Evolutionary conservation across 2,113 vertebrate species (phyloP).

Genomic region (Cranoglanis bouderius): DNA sequence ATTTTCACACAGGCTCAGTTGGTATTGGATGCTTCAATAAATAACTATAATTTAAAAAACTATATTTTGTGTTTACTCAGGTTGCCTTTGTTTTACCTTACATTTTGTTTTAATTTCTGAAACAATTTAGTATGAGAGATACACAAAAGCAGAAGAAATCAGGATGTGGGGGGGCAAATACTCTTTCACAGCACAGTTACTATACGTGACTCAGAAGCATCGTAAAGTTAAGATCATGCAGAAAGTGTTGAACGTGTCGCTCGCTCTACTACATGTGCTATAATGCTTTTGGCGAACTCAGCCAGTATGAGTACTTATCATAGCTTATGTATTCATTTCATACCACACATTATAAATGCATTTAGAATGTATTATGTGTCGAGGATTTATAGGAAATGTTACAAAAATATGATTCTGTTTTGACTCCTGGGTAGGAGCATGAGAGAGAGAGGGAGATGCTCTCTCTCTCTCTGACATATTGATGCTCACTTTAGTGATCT

Average conservation of each 20-base stretch:
- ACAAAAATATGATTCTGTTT: constrained; percentile 57
- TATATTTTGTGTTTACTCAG: too few relatives aligned
- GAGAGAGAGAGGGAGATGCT: not conserved
- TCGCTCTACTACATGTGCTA: not conserved
- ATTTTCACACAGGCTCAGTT: too few relatives aligned
- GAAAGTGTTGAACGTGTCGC: not conserved
- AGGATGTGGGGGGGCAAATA: too few relatives aligned
- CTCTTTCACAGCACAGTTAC: too few relatives aligned
- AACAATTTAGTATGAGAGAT: too few relatives aligned
- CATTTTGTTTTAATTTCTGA: too few relatives aligned
- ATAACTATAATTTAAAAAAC: too few relatives aligned
- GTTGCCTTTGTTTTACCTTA: too few relatives aligned
- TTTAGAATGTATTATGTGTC: not conserved
- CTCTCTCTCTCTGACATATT: constrained; percentile 60
- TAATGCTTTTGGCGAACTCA: not conserved
- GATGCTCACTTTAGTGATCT: constrained; percentile 60
- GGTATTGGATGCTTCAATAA: too few relatives aligned
- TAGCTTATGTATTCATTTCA: not conserved
- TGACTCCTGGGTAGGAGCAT: constrained; percentile 32
- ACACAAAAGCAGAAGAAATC: too few relatives aligned
- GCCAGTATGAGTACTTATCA: not conserved
- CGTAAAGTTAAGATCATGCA: not conserved
- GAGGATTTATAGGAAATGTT: not conserved
- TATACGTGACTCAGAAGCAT: not conserved
- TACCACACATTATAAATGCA: not conserved